phyloP scores from a whole-genome alignment of 2,888 invertebrate species.

The Ferrisia virgata region DNA sequence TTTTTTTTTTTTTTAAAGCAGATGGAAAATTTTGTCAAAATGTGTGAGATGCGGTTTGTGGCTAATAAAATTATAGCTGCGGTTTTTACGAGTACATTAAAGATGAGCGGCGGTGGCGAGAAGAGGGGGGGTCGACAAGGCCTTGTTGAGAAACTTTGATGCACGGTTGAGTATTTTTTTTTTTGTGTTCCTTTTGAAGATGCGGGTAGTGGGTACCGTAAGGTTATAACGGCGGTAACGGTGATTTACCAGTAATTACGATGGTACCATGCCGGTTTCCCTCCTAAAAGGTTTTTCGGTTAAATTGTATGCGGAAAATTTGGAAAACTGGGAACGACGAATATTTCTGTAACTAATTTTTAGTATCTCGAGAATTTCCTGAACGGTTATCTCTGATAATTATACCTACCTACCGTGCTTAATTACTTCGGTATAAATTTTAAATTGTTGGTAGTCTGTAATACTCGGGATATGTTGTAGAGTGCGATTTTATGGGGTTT shows the following conservation, averaged over 20 bases:
- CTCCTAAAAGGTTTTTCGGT: not conserved
- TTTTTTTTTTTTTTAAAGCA: no score
- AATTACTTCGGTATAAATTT: not conserved
- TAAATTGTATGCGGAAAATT: not conserved
- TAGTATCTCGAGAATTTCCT: not conserved
- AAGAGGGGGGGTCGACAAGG: no score
- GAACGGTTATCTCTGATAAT: no score
- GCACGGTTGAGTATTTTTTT: not conserved
- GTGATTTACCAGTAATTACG: constrained; percentile 4
- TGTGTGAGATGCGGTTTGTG: not conserved
- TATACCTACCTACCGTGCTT: no score
- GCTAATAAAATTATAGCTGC: not conserved
- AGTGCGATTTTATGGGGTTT: not conserved
- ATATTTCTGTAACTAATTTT: not conserved
- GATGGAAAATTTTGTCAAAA: not conserved
- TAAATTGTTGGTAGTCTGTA: not conserved
- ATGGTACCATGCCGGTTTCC: not conserved
- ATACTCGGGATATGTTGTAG: not conserved
- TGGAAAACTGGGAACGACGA: not conserved
- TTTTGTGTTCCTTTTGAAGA: not conserved
- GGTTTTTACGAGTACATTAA: not conserved
- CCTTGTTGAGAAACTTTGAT: not conserved
- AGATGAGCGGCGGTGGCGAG: not conserved
- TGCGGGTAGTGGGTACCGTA: not conserved
- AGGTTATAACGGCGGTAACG: not conserved